Evolutionary conservation across 2,888 invertebrate species (phyloP).

Genomic region (Noctua fimbriata): DNA sequence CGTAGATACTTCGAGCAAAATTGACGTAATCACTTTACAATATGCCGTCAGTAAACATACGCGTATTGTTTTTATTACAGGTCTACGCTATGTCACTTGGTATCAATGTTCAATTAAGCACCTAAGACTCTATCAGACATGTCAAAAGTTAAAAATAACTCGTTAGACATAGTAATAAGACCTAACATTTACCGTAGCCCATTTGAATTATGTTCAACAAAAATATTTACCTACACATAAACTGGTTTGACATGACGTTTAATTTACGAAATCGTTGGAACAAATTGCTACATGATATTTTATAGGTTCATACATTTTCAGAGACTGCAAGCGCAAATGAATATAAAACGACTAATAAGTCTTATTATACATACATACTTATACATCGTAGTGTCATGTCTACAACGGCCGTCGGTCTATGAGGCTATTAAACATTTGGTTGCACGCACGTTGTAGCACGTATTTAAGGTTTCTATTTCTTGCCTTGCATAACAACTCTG

Average conservation of each 20-base stretch:
- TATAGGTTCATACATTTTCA: slow-evolving; percentile 46
- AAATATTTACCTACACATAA: slow-evolving; percentile 34
- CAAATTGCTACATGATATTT: slow-evolving; percentile 50
- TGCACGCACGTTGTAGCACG: slow-evolving; percentile 70
- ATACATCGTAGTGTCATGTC: slow-evolving; percentile 25
- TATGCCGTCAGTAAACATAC: slow-evolving; percentile 25
- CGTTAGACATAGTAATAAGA: background rate
- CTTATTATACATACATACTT: no score
- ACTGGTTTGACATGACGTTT: slow-evolving; percentile 44
- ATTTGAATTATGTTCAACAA: slow-evolving; percentile 46
- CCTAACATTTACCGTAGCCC: background rate
- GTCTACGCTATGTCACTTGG: slow-evolving; percentile 42
- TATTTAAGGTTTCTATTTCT: slow-evolving; percentile 78
- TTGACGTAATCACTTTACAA: slow-evolving; percentile 34
- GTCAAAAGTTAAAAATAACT: slow-evolving; percentile 8
- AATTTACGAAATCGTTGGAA: slow-evolving; percentile 41
- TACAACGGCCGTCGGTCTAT: slow-evolving; percentile 50
- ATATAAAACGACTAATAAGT: slow-evolving; percentile 33
- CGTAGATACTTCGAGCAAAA: background rate
- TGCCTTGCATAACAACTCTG: slow-evolving; percentile 70
- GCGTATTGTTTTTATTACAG: slow-evolving; percentile 53
- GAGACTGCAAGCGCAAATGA: slow-evolving; percentile 21
- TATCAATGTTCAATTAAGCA: slow-evolving; percentile 19
- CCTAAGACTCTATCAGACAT: slow-evolving; percentile 42
- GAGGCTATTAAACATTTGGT: slow-evolving; percentile 57